Conservation (phyloP, 92 coral and sea anemone genomes). For the Zoanthus gigantus region DNA sequence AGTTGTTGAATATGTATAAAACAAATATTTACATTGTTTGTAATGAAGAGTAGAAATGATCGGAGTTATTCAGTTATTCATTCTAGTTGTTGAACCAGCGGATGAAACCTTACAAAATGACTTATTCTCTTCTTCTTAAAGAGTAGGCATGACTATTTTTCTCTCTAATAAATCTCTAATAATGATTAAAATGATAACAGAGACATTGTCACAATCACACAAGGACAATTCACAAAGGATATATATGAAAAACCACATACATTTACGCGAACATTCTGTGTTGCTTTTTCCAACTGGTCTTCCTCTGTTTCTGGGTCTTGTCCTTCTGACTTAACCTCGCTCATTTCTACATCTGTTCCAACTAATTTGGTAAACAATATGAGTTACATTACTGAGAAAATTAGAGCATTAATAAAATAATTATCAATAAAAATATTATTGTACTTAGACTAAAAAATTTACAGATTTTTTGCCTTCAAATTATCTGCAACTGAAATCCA, state of each 20-base stretch:
- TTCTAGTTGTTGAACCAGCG: neutral
- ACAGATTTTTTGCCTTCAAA: too few relatives aligned
- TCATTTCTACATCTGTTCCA: slow-evolving; percentile 81
- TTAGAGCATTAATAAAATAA: neutral
- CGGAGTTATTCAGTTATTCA: neutral
- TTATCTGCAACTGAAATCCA: neutral
- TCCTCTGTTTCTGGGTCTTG: slow-evolving; percentile 72
- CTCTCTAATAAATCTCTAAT: too few relatives aligned
- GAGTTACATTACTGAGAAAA: neutral
- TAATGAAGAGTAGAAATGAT: neutral
- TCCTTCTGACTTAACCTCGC: slow-evolving; percentile 65
- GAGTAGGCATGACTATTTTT: too few relatives aligned
- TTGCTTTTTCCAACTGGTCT: slow-evolving; percentile 77
- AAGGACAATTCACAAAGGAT: too few relatives aligned
- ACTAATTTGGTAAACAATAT: neutral
- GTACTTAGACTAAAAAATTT: too few relatives aligned
- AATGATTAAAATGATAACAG: too few relatives aligned
- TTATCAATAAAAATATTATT: too few relatives aligned
- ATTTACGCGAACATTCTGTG: slow-evolving; percentile 76
- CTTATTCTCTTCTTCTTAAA: too few relatives aligned
- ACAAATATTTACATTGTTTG: neutral
- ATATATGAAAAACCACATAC: neutral
- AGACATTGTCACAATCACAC: too few relatives aligned
- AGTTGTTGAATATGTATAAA: neutral
- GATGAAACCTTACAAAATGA: too few relatives aligned